These are phyloP conservation scores for Rhombomys opimus DNA, from an alignment of 2,113 vertebrate genomes.

Conservation along the genomic window DNA sequence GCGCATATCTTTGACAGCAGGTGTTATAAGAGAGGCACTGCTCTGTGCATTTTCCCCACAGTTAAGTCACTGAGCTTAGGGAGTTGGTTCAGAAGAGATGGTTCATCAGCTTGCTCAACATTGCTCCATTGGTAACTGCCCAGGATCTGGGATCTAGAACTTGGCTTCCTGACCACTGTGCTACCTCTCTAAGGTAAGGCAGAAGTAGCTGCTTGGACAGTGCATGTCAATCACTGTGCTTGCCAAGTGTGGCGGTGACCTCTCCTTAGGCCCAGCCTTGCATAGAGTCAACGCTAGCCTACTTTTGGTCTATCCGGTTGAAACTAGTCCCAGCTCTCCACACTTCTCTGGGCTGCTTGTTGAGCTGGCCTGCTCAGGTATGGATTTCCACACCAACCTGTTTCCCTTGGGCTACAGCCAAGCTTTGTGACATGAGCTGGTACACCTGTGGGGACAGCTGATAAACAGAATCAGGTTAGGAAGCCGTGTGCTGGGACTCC, in stretches of 20 bases:
- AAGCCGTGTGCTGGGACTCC: neutral
- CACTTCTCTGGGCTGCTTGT: neutral
- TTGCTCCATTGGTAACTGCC: neutral
- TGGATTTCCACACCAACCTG: conserved; percentile 4
- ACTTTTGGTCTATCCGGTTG: neutral
- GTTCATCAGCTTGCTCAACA: neutral
- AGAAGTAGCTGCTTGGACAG: too few relatives aligned
- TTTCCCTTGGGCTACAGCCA: neutral
- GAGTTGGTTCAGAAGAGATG: neutral
- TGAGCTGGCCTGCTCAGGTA: conserved; percentile 28
- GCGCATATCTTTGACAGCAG: neutral
- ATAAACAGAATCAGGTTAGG: neutral
- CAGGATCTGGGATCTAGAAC: neutral
- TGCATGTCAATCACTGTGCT: neutral
- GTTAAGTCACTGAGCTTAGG: neutral
- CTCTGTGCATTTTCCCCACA: neutral
- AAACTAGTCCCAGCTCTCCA: neutral
- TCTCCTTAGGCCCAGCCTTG: neutral
- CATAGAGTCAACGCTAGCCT: neutral
- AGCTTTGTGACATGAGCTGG: neutral
- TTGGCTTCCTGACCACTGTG: neutral
- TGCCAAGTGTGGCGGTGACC: neutral
- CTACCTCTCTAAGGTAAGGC: neutral
- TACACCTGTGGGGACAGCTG: neutral
- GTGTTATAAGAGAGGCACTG: neutral